Base-by-base conservation (phyloP, 1,140 invertebrate species). In the Dreissena polymorpha region DNA sequence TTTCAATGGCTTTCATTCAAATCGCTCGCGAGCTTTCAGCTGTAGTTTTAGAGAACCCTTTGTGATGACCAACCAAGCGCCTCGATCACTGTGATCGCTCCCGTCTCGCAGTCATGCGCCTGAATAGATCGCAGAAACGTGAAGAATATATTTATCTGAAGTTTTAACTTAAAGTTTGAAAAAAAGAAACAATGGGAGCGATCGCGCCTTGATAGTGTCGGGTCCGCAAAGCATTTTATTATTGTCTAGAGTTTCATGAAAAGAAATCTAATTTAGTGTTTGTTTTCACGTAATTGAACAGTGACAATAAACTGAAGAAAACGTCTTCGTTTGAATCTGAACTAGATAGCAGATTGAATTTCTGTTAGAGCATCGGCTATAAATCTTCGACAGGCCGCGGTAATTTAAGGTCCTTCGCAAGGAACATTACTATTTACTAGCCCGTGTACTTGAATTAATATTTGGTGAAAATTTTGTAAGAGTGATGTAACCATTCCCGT, bases 191-290 rank as follows among this genome's bases (percentile, higher is more conserved):
- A 82, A 73, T 74, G 57, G 79, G 18, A 67, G 7, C 57, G 79
- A 82, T 82, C 64, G 50, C 64, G n/a, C 65, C 74, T 68, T 68
- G 79, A 82, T 82, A 82, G 79, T 82, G 79, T 82, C 79, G 73
- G 65, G 73, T 74, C 71, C 50, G 68, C 57, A 74, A 82, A 51
- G 29, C 60, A 71, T 74, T 82, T 72, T 74, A 82, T 82, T 82
- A 82, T 67, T 82, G 79, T 82, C 79, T 82, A 67, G 79, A 68
- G 63, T 82, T 82, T 82, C 79, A 82, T 82, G 60, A 82, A 82
- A 74, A 73, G 79, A 82, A 82, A 82, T 82, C 71, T 82, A 73
- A 82, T 82, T 82, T 71, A 82, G 70, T 73, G 68, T 82, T 82
- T 82, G 70, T 82, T 82, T 82, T 73, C 79, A 73, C 60, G 60